Base-by-base conservation (phyloP, 2,113 vertebrate species). In the Lichenostomus cassidix region DNA sequence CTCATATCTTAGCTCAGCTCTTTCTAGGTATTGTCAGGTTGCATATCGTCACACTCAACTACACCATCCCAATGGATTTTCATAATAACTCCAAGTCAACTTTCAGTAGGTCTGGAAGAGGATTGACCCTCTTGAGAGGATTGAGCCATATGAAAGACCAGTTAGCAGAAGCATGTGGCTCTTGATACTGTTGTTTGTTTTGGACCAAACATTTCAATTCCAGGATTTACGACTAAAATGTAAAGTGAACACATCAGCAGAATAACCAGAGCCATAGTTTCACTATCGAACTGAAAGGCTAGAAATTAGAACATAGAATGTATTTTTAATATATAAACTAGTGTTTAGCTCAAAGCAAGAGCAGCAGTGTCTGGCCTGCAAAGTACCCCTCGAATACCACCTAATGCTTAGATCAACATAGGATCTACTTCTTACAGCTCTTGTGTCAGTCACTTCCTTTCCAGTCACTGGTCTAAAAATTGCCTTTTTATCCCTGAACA, bases 391-490 rank as follows among this genome's bases (percentile, higher is more conserved):
- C 6, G 8, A 90, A 85, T 46, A 55, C 21, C 16, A 50, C 37
- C 39, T 49, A 82, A 84, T 76, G 21, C 33, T 83, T 63, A 74
- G 20, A 35, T 59, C 29, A 63, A 63, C 60, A n/a, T 0, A 55
- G 8, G 17, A 76, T 62, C 55, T 83, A n/a, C 15, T 35, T 22
- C 44, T 77, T 50, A 62, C 10, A 58, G 27, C 20, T 74, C 60
- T 69, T 42, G 7, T 56, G 47, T 59, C 79, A 83, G 27, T 78
- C 35, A 52, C 59, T 74, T 80, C n/a, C 35, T 76, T 94, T 85
- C 85, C 82, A 93, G 75, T 21, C 47, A 67, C n/a, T 75, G 71
- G 49, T 74, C 67, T 86, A 86, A 90, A 94, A 88, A 59, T 68
- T 77, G 44, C 24, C 39, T 73, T 82, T 94, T 83, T 70, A 96